Conservation (phyloP, 2,888 invertebrate species). For the Cryptops parisi region DNA sequence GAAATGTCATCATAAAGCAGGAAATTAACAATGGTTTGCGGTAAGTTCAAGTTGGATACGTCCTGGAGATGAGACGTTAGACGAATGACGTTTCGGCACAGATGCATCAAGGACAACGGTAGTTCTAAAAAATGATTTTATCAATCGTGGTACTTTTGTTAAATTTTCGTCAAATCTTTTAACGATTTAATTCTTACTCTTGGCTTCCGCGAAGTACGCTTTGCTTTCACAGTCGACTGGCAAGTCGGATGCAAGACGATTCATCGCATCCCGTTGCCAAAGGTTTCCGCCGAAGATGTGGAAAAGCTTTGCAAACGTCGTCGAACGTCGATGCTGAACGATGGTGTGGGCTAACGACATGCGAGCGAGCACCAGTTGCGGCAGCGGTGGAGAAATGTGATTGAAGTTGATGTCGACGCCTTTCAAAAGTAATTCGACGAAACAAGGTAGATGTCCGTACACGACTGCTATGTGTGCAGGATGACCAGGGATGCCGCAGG, state of each 20-base stretch:
- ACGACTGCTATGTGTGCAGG: constrained; percentile 14
- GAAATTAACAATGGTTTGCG: no score
- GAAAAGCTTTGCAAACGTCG: constrained; percentile 3
- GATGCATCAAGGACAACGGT: neutral
- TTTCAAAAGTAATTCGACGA: neutral
- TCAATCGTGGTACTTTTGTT: no score
- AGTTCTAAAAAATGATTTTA: no score
- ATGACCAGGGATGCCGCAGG: constrained; percentile 11
- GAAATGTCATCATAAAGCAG: no score
- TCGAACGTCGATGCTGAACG: neutral
- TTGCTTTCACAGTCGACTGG: neutral
- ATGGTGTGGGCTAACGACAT: constrained; percentile 12
- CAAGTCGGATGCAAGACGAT: constrained; percentile 6
- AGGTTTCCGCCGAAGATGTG: constrained; percentile 14
- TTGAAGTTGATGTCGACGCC: constrained; percentile 12
- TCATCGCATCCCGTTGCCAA: constrained; percentile 13
- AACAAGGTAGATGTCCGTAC: constrained; percentile 7
- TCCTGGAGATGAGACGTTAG: no score
- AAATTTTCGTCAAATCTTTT: no score
- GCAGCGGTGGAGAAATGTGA: constrained; percentile 1
- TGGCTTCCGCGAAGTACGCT: constrained; percentile 2
- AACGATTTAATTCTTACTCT: no score
- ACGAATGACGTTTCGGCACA: neutral
- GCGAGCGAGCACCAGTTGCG: constrained; percentile 1
- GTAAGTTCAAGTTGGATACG: no score